phyloP scores from a whole-genome alignment of 2,113 vertebrate species.

The Dipodomys ordii region DNA sequence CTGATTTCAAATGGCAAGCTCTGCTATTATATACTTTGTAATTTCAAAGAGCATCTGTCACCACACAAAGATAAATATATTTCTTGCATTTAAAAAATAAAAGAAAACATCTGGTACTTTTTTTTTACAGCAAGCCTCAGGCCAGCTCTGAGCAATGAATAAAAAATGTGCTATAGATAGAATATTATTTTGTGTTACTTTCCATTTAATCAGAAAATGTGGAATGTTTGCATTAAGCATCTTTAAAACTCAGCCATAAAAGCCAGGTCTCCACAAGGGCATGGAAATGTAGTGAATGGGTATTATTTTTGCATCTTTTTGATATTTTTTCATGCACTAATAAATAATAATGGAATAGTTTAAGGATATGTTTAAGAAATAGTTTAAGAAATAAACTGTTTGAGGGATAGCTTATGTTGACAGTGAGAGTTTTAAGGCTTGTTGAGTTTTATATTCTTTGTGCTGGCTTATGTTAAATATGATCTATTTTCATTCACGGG shows the following conservation, averaged over 20 bases:
- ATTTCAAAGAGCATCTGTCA: slow-evolving; percentile 91
- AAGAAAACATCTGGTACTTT: slow-evolving; percentile 88
- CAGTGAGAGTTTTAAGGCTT: not conserved
- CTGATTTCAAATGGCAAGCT: slow-evolving; percentile 88
- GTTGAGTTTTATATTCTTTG: not conserved
- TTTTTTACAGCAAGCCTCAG: slow-evolving; percentile 87
- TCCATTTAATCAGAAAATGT: slow-evolving; percentile 85
- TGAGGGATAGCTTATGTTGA: not conserved
- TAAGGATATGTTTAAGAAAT: not conserved
- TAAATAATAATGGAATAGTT: not conserved
- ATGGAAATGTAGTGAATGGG: slow-evolving; percentile 45
- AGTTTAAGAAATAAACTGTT: not conserved
- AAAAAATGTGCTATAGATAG: slow-evolving; percentile 88
- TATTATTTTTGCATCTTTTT: not conserved
- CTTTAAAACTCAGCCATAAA: slow-evolving; percentile 57
- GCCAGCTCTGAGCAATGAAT: slow-evolving; percentile 87
- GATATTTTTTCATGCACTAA: slow-evolving; percentile 5
- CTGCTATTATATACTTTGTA: slow-evolving; percentile 87
- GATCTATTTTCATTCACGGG: not conserved
- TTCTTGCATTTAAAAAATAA: slow-evolving; percentile 81
- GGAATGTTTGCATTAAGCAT: slow-evolving; percentile 84
- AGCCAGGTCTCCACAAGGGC: slow-evolving; percentile 69
- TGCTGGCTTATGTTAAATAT: not conserved
- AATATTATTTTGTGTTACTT: slow-evolving; percentile 85
- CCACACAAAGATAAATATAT: slow-evolving; percentile 89